These are phyloP conservation scores for Ruditapes philippinarum DNA, from an alignment of 1,140 invertebrate species.

Conservation along the genomic window DNA sequence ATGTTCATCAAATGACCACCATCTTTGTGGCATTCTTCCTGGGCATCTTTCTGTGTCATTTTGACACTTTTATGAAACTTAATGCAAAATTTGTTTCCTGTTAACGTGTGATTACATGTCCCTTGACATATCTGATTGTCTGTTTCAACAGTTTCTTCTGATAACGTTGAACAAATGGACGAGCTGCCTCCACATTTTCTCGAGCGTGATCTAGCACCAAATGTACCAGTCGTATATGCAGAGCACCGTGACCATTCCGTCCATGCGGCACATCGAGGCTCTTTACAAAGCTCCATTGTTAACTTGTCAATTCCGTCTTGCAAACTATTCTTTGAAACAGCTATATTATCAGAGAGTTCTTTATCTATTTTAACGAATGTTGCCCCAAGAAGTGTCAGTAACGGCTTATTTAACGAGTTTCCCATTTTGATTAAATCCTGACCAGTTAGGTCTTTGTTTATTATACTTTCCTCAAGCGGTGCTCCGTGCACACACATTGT, in stretches of 20 bases:
- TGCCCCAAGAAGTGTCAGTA: not conserved
- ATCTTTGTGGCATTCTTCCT: not conserved
- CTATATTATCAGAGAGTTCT: not conserved
- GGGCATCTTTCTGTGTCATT: not conserved
- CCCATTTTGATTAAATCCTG: no score
- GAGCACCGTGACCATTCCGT: not conserved
- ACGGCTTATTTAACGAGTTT: not conserved
- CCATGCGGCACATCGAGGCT: not conserved
- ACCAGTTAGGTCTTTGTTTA: no score
- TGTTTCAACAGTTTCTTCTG: not conserved
- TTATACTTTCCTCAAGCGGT: no score
- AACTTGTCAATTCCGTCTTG: not conserved
- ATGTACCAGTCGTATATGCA: not conserved
- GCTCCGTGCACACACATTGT: no score
- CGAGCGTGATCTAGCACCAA: not conserved
- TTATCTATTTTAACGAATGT: not conserved
- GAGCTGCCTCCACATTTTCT: not conserved
- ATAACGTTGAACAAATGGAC: not conserved
- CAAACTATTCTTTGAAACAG: not conserved
- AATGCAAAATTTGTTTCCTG: not conserved
- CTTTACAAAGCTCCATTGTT: not conserved
- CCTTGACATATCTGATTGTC: not conserved
- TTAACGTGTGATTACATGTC: not conserved
- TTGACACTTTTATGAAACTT: not conserved
- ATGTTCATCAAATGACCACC: constrained; percentile 1